Evolutionary conservation across 2,888 invertebrate species (phyloP).

Genomic region (Cephus sareptanus): DNA sequence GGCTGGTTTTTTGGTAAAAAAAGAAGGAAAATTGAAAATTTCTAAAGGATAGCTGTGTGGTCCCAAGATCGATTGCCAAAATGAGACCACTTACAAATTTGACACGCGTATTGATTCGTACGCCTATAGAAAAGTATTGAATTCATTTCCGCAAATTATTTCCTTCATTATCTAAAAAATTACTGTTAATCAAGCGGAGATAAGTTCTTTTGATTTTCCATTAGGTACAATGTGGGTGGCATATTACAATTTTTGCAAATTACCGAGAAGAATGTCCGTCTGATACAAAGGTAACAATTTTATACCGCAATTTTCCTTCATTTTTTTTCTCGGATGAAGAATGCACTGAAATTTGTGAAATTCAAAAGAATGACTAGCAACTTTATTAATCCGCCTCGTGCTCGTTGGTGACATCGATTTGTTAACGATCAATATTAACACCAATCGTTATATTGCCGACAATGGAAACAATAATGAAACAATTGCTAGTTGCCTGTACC

Average conservation of each 20-base stretch:
- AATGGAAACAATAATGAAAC: not conserved
- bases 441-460: not conserved
- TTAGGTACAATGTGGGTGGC: not conserved
- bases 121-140: not conserved
- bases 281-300: not conserved
- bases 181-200: not conserved
- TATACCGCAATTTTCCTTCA: not conserved
- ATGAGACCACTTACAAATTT: conserved; percentile 8
- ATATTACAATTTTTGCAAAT: not conserved
- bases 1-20: not conserved
- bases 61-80: not conserved
- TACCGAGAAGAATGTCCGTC: not conserved
- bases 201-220: not conserved
- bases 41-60: not conserved
- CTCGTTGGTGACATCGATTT: not conserved
- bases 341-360: not conserved
- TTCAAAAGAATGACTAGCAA: not conserved
- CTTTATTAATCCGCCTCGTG: not conserved
- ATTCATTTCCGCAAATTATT: conserved; percentile 6
- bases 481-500: not conserved
- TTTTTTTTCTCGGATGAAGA: not conserved
- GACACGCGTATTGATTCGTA: conserved; percentile 7
- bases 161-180: not conserved
- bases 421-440: not conserved
- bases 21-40: not conserved